Percentiles rank a stretch among this genome's conserved stretches.
Evolutionary conservation across 2,113 vertebrate species (phyloP).

Genomic region (Plotosus lineatus): DNA sequence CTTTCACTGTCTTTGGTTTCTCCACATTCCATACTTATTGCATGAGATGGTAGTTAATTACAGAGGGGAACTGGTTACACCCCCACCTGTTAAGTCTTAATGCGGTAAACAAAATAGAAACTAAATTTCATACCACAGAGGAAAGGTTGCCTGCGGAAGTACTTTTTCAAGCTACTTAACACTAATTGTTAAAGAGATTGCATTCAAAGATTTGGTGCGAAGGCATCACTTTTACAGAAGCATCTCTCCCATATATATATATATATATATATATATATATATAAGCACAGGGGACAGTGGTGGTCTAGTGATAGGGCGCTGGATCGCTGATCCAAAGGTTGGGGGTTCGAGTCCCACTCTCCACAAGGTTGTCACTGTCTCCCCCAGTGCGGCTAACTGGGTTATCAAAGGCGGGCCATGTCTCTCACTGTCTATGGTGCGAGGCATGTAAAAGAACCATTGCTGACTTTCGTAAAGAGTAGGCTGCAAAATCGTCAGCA

Average conservation of each 20-base stretch:
- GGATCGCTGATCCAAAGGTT: too few relatives aligned
- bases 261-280: not conserved
- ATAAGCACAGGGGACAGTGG: too few relatives aligned
- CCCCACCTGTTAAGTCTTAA: slow-evolving; percentile 56
- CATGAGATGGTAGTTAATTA: slow-evolving; percentile 62
- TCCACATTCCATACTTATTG: slow-evolving; percentile 56
- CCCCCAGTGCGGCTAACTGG: too few relatives aligned
- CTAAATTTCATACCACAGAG: slow-evolving; percentile 41
- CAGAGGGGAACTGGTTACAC: slow-evolving; percentile 54
- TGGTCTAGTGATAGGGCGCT: too few relatives aligned
- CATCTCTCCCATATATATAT: not conserved
- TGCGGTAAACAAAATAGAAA: slow-evolving; percentile 59
- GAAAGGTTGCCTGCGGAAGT: slow-evolving; percentile 44
- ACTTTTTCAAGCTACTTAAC: slow-evolving; percentile 39
- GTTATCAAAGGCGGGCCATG: too few relatives aligned
- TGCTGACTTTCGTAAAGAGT: too few relatives aligned
- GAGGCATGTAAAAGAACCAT: too few relatives aligned
- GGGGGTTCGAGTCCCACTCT: too few relatives aligned
- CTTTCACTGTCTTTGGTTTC: slow-evolving; percentile 36
- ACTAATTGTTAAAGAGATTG: slow-evolving; percentile 60
- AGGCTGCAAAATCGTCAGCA: too few relatives aligned
- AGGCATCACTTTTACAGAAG: slow-evolving; percentile 9
- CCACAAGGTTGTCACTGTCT: too few relatives aligned
- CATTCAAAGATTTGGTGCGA: slow-evolving; percentile 26
- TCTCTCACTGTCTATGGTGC: too few relatives aligned